Conservation (phyloP, 2,113 vertebrate species). For the Notiomystis cincta region DNA sequence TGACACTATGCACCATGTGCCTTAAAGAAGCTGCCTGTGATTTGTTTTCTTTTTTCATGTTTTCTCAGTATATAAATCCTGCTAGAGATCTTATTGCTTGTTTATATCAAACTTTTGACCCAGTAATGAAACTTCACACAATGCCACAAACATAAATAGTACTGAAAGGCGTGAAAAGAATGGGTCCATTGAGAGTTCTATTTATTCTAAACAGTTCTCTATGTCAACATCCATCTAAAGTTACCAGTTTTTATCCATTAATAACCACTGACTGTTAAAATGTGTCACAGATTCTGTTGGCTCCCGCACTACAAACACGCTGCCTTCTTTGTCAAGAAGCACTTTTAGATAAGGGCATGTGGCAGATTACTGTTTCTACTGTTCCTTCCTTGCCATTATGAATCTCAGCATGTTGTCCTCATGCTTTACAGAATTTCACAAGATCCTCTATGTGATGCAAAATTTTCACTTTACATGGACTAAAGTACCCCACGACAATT, state of each 20-base stretch:
- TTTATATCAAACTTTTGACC: neutral
- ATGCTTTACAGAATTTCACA: constrained; percentile 61
- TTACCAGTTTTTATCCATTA: constrained; percentile 7
- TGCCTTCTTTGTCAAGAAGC: constrained; percentile 37
- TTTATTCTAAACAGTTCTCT: neutral
- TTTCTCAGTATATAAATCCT: neutral
- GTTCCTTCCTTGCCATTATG: constrained; percentile 43
- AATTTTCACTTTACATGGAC: constrained; percentile 62
- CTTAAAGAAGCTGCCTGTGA: neutral
- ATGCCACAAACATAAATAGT: neutral
- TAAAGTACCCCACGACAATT: constrained; percentile 16
- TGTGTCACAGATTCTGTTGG: constrained; percentile 24
- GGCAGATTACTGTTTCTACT: constrained; percentile 54
- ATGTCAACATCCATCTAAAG: neutral
- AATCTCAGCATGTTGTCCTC: constrained; percentile 53
- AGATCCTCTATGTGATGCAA: constrained; percentile 55
- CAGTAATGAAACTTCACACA: neutral
- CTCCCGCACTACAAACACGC: neutral
- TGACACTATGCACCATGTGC: neutral
- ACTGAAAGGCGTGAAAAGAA: neutral
- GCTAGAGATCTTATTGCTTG: neutral
- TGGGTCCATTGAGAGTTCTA: neutral
- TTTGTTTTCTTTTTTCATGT: neutral
- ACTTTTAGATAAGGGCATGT: constrained; percentile 47
- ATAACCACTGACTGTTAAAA: constrained; percentile 28